These are phyloP conservation scores for Tolmerus cingulatus DNA, from an alignment of 2,888 invertebrate species.

Conservation along the genomic window DNA sequence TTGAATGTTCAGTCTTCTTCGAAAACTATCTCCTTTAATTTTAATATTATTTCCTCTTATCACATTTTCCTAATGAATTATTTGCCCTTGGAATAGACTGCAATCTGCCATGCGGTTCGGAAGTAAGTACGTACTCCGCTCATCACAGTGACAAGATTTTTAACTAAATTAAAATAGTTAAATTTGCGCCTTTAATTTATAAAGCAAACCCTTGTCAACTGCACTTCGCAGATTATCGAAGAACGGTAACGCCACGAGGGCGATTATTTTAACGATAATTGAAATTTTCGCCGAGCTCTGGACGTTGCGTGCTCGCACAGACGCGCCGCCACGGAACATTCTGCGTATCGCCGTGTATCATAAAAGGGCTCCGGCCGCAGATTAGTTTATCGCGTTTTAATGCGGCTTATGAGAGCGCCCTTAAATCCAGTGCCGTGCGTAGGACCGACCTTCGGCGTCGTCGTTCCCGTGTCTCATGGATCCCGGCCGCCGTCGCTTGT, in stretches of 20 bases:
- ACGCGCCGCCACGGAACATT: neutral
- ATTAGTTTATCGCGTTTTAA: conserved; percentile 32
- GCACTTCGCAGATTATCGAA: neutral
- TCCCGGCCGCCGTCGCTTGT: neutral
- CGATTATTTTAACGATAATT: neutral
- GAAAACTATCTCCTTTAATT: too few species aligned
- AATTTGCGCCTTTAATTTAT: neutral
- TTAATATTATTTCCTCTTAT: too few species aligned
- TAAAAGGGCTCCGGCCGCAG: neutral
- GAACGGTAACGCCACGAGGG: neutral
- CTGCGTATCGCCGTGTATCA: conserved; percentile 5
- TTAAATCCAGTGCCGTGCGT: conserved; percentile 25
- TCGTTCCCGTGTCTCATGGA: neutral
- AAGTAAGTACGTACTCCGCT: neutral
- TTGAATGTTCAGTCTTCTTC: too few species aligned
- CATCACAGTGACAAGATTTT: neutral
- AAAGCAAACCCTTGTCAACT: neutral
- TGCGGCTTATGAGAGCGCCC: neutral
- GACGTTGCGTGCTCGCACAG: neutral
- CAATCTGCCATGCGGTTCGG: neutral
- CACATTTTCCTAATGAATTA: too few species aligned
- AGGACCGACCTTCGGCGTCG: conserved; percentile 35
- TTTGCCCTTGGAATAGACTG: neutral
- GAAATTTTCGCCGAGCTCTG: neutral
- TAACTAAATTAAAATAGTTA: neutral